phyloP scores from a whole-genome alignment of 2,888 invertebrate species.

The Drosophila rellima region DNA sequence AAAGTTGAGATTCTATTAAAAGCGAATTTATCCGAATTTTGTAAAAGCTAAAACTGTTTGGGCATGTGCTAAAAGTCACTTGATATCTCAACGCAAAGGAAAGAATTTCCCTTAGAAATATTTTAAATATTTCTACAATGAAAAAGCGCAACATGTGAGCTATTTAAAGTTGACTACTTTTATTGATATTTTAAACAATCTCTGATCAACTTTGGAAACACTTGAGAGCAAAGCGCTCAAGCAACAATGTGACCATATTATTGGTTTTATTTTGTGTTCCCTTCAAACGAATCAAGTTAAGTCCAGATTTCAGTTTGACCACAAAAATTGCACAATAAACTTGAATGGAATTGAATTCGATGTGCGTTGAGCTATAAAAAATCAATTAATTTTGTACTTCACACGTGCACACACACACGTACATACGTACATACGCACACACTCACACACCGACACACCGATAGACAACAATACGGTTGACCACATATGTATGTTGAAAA shows the following conservation, averaged over 20 bases:
- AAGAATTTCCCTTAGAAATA: not conserved
- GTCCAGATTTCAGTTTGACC: constrained; percentile 22
- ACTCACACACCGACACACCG: not conserved
- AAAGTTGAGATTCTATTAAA: not conserved
- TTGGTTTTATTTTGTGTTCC: constrained; percentile 1
- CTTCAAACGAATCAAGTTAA: constrained; percentile 1
- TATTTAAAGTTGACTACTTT: not conserved
- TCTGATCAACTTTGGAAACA: not conserved
- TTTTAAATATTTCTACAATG: not conserved
- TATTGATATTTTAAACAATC: not conserved
- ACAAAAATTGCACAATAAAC: constrained; percentile 38
- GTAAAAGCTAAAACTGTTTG: not conserved
- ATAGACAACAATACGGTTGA: constrained; percentile 45
- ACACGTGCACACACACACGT: constrained; percentile 47
- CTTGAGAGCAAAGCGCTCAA: not conserved
- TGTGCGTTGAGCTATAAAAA: constrained; percentile 59
- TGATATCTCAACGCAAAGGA: not conserved
- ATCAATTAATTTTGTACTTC: constrained; percentile 73
- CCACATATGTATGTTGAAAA: constrained; percentile 32
- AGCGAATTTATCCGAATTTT: not conserved
- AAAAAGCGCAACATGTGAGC: not conserved
- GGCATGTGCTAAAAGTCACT: not conserved
- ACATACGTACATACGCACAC: too few species aligned
- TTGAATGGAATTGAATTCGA: constrained; percentile 51
- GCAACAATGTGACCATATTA: constrained; percentile 1